Percentiles rank a stretch among this genome's conserved stretches.
Conservation (phyloP, 2,797 vertebrate species). For the Pseudochirops corinnae region DNA sequence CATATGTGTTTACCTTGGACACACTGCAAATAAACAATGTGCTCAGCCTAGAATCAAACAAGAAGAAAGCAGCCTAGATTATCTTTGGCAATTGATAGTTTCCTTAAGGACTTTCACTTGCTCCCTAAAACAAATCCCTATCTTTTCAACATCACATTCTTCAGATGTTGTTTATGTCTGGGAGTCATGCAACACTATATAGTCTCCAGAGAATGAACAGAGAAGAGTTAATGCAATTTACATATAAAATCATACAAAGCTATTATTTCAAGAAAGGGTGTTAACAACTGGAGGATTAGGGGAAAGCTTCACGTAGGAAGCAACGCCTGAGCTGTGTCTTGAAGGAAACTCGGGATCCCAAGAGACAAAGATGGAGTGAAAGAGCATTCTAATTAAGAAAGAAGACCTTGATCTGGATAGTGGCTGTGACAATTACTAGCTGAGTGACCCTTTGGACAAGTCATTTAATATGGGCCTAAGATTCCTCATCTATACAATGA, state of each 20-base stretch:
- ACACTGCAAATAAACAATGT: background rate
- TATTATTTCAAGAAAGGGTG: background rate
- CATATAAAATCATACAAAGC: background rate
- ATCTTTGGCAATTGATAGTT: background rate
- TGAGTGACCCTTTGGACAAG: background rate
- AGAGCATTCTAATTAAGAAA: background rate
- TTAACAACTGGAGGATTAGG: background rate
- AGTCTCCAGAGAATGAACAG: background rate
- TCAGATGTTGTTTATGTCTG: background rate
- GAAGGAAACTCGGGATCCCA: background rate
- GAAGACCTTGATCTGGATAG: background rate
- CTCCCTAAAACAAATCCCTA: background rate
- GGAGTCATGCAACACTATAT: background rate
- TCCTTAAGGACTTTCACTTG: background rate
- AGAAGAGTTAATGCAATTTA: background rate
- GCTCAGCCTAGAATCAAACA: background rate
- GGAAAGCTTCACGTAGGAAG: background rate
- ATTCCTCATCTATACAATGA: background rate
- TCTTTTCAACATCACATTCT: background rate
- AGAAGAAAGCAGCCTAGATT: background rate
- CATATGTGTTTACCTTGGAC: background rate
- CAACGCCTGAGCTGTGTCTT: background rate
- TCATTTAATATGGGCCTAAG: background rate
- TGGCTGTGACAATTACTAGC: background rate
- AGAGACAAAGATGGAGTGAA: background rate